Evolutionary conservation across 2,888 invertebrate genomes (phyloP).

Genomic region (Temnothorax rugatulus): DNA sequence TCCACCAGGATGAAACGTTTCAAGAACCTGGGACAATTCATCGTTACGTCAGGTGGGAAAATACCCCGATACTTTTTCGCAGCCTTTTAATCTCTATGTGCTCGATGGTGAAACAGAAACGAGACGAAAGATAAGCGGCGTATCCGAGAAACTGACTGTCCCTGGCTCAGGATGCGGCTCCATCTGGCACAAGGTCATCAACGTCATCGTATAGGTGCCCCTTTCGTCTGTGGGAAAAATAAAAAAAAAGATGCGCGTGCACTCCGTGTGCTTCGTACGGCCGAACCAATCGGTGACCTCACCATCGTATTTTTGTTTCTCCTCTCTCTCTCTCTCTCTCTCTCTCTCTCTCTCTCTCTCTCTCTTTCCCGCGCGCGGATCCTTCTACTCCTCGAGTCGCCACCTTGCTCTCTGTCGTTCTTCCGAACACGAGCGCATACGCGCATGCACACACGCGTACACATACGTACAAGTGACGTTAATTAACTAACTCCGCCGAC

Average conservation of each 20-base stretch:
- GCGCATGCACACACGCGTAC: neutral
- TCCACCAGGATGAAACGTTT: neutral
- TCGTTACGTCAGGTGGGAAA: neutral
- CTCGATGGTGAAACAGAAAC: constrained; percentile 20
- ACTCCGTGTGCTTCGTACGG: neutral
- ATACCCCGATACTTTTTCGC: neutral
- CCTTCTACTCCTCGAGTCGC: neutral
- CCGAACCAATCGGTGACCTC: constrained; percentile 52
- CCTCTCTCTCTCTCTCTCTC: constrained; percentile 9
- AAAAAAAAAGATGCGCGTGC: constrained; percentile 10
- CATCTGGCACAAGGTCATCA: constrained; percentile 82
- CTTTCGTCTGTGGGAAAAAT: constrained; percentile 44
- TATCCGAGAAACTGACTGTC: constrained; percentile 68
- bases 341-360: constrained; percentile 17
- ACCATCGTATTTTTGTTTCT: constrained; percentile 51
- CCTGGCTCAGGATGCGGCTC: constrained; percentile 80
- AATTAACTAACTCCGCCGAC: constrained; percentile 63
- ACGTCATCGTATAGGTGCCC: constrained; percentile 66
- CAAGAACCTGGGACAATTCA: neutral
- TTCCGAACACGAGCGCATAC: neutral
- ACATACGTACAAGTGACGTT: constrained; percentile 30
- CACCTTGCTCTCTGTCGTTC: constrained; percentile 9
- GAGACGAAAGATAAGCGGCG: constrained; percentile 58
- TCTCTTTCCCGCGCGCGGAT: neutral
- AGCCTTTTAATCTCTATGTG: neutral